Evolutionary conservation across 2,113 vertebrate genomes (phyloP), one percentile per base, ranked within the genome.

Genomic region (Ameiurus melas): DNA sequence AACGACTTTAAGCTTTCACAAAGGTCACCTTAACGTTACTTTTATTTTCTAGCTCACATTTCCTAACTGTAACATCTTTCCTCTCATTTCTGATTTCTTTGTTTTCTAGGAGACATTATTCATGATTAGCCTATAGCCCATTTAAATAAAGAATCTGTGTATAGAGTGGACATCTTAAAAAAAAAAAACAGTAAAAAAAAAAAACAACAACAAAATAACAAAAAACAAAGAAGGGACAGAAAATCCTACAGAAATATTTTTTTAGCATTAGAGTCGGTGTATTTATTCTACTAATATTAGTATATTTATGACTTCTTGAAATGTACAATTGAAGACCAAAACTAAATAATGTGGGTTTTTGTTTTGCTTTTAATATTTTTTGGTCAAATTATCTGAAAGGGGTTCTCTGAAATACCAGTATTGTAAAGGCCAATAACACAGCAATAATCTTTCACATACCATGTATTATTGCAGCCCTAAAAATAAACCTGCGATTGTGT

Each of bases 281-380:
- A 83, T 83, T 83, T 83, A 83, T 83, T 83, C 22, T 39, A 16
- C 80, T 83, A 58, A 83, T 83, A 83, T 82, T 82, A 36, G 33
- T 60, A 57, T 82, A 60, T 83, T 83, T 83, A 83, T 83, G 33
- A 60, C 55, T 60, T 58, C 4, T 20, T 22, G 17, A 81, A 36
- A 36, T 53, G 30, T 53, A 53, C 16, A 79, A 19, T n/a, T 53
- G 77, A 22, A 36, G 79, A 58, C n/a, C 55, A 55, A 62, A 60
- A 60, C 80, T 58, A 33, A 36, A 81, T 55, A 30, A 20, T 5
- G 12, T 25, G 12, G 30, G 20, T 33, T 19, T 81, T 58, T 13
- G 5, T 7, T 57, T 9, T 25, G 36, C 53, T 78, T 58, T 14
- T n/a, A 19, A 55, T 80, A 80, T 80, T 33, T 80, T 20, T 27